A percentile compares a stretch with the other conserved stretches of the same genome.
phyloP scores from a whole-genome alignment of 2,888 invertebrate species.

The Meghimatium bilineatum region DNA sequence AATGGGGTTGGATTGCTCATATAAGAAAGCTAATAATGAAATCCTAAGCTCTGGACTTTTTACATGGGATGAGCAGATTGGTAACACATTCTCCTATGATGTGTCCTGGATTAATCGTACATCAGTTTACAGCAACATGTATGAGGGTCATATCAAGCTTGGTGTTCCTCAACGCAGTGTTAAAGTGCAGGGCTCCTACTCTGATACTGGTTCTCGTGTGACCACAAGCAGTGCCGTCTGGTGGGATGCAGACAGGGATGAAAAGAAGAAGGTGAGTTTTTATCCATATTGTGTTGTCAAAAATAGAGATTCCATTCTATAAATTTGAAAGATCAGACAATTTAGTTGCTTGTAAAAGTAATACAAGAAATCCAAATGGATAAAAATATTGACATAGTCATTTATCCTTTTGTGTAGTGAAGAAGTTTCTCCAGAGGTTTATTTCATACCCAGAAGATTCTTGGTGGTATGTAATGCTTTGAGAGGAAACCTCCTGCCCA shows the following conservation, averaged over 20 bases:
- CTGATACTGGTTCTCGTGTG: constrained; percentile 48
- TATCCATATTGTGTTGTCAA: neutral
- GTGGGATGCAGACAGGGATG: constrained; percentile 70
- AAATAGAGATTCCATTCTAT: no score
- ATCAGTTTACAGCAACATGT: constrained; percentile 51
- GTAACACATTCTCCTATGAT: constrained; percentile 58
- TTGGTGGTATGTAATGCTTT: no score
- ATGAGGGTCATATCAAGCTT: constrained; percentile 57
- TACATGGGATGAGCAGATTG: constrained; percentile 60
- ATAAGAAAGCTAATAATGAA: constrained; percentile 51
- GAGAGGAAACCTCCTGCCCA: no score
- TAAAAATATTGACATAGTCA: no score
- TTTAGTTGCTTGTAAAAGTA: no score
- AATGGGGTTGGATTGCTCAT: constrained; percentile 56
- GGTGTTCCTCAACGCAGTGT: constrained; percentile 61
- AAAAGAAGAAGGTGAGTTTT: constrained; percentile 57
- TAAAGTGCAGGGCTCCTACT: constrained; percentile 57
- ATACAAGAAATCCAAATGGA: no score
- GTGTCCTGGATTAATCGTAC: constrained; percentile 53
- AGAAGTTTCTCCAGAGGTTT: no score
- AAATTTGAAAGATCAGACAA: no score
- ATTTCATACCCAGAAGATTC: no score
- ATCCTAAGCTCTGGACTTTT: constrained; percentile 55
- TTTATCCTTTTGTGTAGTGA: no score
- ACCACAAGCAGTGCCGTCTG: constrained; percentile 54